These are phyloP conservation scores for Calidris pugnax DNA, from an alignment of 2,113 vertebrate genomes.

Conservation along the genomic window DNA sequence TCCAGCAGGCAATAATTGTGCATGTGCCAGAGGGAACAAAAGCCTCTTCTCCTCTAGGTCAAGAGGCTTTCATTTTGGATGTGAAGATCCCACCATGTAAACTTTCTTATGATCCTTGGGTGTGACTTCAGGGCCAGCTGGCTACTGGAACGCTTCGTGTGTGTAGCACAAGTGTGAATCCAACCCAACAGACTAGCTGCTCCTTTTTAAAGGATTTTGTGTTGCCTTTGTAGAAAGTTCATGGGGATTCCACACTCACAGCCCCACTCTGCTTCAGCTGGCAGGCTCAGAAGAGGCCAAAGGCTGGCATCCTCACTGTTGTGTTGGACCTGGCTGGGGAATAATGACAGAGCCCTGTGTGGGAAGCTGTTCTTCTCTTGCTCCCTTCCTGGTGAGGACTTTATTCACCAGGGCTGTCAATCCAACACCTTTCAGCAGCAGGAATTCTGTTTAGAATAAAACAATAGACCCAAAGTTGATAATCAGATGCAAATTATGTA, in stretches of 20 bases:
- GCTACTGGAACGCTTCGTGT: not conserved
- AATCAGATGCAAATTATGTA: slow-evolving; percentile 57
- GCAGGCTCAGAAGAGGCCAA: not conserved
- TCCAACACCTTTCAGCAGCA: slow-evolving; percentile 16
- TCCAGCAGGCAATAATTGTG: not conserved
- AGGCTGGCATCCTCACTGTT: not conserved
- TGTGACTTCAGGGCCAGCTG: not conserved
- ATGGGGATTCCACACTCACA: not conserved
- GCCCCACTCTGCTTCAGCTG: not conserved
- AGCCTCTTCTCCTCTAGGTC: not conserved
- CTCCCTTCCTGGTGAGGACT: not conserved
- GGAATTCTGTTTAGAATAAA: slow-evolving; percentile 32
- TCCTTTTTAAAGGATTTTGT: not conserved
- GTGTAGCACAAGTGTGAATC: not conserved
- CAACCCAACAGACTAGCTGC: not conserved
- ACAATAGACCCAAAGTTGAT: slow-evolving; percentile 23
- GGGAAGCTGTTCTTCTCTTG: not conserved
- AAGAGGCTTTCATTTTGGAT: not conserved
- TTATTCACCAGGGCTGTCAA: slow-evolving; percentile 11
- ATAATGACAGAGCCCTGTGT: not conserved
- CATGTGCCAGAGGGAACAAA: not conserved
- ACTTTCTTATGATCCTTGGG: not conserved
- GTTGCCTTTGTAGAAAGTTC: not conserved
- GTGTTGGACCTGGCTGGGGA: not conserved
- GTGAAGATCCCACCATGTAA: not conserved